Percentiles rank a stretch among this genome's conserved stretches.
Evolutionary conservation across 2,113 vertebrate genomes (phyloP).

Genomic region (Excalfactoria chinensis): DNA sequence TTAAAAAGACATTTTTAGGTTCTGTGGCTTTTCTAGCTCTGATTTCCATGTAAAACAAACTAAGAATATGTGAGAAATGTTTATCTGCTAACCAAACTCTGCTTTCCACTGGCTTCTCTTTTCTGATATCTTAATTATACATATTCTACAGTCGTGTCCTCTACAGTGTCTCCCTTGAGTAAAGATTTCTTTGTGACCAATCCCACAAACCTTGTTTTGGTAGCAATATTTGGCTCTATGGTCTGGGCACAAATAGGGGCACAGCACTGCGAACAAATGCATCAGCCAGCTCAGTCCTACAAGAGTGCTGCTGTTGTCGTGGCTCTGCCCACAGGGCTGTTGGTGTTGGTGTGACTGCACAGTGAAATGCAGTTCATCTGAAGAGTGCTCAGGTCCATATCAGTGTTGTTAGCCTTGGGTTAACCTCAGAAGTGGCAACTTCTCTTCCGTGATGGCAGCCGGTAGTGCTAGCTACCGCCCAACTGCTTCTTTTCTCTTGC

Average conservation of each 20-base stretch:
- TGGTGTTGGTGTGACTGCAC: not conserved
- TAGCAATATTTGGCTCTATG: not conserved
- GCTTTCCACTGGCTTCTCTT: not conserved
- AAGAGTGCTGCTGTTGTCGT: not conserved
- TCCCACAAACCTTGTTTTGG: not conserved
- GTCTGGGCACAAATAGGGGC: not conserved
- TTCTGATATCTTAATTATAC: not conserved
- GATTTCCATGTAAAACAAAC: not conserved
- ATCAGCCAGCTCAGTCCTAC: not conserved
- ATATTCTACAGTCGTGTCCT: not conserved
- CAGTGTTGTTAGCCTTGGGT: not conserved
- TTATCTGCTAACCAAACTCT: not conserved
- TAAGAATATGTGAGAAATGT: not conserved
- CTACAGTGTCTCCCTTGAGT: not conserved
- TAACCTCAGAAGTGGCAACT: not conserved
- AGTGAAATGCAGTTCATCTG: fast-evolving
- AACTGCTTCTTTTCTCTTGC: not conserved
- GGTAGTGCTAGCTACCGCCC: not conserved
- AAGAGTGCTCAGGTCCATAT: not conserved
- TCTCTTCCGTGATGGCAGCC: not conserved
- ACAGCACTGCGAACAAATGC: not conserved
- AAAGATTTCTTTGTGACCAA: not conserved
- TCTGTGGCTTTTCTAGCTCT: not conserved
- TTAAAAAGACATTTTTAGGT: not conserved
- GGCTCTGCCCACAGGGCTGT: not conserved